phyloP scores from a whole-genome alignment of 1,140 invertebrate species.

The Drosophila murphyi region DNA sequence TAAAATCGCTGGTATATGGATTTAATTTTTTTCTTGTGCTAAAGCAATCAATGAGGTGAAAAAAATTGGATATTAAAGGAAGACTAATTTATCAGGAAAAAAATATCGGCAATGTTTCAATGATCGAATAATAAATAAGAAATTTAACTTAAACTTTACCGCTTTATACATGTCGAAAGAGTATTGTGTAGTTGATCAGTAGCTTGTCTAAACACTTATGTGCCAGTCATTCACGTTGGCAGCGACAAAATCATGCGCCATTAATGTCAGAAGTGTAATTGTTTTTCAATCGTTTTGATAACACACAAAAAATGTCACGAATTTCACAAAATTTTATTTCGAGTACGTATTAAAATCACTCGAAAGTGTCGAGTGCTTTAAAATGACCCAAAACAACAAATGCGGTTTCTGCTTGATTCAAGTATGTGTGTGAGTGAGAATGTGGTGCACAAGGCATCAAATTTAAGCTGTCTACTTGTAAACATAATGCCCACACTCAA shows the following conservation, averaged over 20 bases:
- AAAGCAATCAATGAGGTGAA: neutral
- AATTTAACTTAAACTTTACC: too few relatives aligned
- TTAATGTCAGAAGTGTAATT: constrained; percentile 81
- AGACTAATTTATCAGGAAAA: neutral
- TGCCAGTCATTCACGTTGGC: constrained; percentile 11
- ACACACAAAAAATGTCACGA: constrained; percentile 35
- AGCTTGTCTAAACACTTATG: neutral
- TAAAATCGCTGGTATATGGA: constrained; percentile 35
- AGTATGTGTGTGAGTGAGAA: neutral
- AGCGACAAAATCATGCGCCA: constrained; percentile 49
- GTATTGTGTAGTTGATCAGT: neutral
- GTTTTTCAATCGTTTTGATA: constrained; percentile 82
- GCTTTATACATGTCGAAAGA: neutral
- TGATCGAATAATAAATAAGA: too few relatives aligned
- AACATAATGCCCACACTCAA: constrained; percentile 27
- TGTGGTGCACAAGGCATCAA: constrained; percentile 10
- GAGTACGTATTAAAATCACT: constrained; percentile 73
- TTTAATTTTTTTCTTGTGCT: constrained; percentile 9
- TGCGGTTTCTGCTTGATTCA: neutral
- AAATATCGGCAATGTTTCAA: neutral
- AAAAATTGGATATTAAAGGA: neutral
- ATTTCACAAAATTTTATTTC: constrained; percentile 70
- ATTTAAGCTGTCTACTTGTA: constrained; percentile 30
- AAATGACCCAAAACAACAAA: constrained; percentile 79
- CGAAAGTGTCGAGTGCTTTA: constrained; percentile 59